These are phyloP conservation scores for Chiridota heheva DNA, from an alignment of 35 echinoderm and acorn worm genomes.

Conservation along the genomic window DNA sequence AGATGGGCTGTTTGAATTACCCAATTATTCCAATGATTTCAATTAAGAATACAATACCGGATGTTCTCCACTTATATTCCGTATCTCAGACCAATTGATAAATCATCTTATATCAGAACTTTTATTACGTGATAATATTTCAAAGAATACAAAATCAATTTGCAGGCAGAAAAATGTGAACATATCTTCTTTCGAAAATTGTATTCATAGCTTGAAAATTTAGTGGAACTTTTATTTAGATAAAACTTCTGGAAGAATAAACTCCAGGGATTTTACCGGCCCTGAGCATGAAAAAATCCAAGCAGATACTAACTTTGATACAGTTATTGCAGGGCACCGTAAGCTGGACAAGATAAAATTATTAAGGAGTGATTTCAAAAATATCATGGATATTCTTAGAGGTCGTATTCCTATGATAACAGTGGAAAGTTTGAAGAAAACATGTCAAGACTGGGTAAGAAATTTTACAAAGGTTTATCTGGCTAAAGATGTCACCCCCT, in stretches of 20 bases:
- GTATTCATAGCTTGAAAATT: neutral
- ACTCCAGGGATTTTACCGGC: constrained; percentile 9
- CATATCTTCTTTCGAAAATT: constrained; percentile 8
- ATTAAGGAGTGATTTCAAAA: neutral
- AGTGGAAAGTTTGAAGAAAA: neutral
- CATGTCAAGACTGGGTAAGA: neutral
- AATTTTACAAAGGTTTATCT: neutral
- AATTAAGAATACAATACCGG: neutral
- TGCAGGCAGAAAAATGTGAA: neutral
- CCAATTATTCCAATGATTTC: too few species aligned
- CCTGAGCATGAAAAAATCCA: constrained; percentile 1
- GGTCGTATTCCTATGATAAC: neutral
- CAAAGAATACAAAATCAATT: constrained; percentile 1
- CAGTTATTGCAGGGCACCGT: neutral
- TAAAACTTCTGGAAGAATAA: neutral
- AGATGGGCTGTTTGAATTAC: too few species aligned
- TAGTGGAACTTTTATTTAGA: neutral
- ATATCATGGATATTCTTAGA: neutral
- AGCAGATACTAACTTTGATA: neutral
- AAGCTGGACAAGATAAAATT: neutral
- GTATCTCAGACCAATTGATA: constrained; percentile 16
- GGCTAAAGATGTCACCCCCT: constrained; percentile 5
- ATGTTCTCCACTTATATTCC: neutral
- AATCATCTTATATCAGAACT: constrained; percentile 12
- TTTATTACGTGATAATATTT: neutral